Evolutionary conservation across 2,113 vertebrate species (phyloP).

Genomic region (Mesembrinibis cayennensis): DNA sequence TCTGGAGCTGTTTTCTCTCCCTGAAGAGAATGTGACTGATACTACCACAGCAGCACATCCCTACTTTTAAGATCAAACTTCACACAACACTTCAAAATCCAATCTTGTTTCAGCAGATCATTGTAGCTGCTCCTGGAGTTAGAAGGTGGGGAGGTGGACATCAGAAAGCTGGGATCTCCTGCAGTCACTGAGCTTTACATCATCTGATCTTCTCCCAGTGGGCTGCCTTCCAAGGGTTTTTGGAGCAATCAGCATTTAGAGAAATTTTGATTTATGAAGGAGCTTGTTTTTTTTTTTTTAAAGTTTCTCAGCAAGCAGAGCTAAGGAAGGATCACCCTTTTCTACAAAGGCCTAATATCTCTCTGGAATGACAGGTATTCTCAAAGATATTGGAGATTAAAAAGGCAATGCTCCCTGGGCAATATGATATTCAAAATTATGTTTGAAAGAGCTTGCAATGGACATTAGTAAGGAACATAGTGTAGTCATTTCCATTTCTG

Average conservation of each 20-base stretch:
- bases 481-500: neutral
- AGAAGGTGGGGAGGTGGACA: neutral
- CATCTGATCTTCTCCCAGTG: neutral
- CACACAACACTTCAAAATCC: neutral
- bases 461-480: neutral
- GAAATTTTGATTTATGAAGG: neutral
- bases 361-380: neutral
- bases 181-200: rapidly evolving
- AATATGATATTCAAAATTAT: neutral
- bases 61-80: neutral
- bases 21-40: neutral
- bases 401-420: neutral
- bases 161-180: neutral
- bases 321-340: neutral
- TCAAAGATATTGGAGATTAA: neutral
- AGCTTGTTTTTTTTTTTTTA: neutral
- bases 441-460: neutral
- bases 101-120: neutral
- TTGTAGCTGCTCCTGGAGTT: neutral
- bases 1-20: neutral
- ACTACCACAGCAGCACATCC: neutral
- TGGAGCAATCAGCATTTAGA: neutral
- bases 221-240: neutral
- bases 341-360: neutral
- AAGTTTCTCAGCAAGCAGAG: neutral